Percentiles rank a stretch among this genome's conserved stretches.
phyloP scores from a whole-genome alignment of 2,797 vertebrate species.

The Menidia menidia region DNA sequence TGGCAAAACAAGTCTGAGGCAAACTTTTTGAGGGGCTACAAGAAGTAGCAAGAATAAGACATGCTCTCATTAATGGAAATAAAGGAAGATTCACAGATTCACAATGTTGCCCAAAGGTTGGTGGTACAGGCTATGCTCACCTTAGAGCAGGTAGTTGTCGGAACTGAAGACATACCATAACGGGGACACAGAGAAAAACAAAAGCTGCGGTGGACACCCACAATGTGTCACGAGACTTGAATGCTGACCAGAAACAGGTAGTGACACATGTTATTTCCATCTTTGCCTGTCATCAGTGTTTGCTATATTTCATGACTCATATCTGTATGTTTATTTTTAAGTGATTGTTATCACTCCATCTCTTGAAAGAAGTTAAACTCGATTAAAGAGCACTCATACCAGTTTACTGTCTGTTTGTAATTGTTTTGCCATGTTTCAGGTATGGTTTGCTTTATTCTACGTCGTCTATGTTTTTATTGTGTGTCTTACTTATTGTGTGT shows the following conservation, averaged over 20 bases:
- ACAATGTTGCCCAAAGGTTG: background rate
- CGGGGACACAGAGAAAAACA: background rate
- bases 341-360: background rate
- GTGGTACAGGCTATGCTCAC: background rate
- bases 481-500: too few species aligned
- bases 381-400: background rate
- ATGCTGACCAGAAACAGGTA: too few species aligned
- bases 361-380: background rate
- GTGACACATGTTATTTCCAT: too few species aligned
- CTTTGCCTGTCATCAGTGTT: too few species aligned
- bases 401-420: too few species aligned
- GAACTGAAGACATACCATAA: background rate
- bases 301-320: too few species aligned
- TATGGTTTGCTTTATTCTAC: too few species aligned
- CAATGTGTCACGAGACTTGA: too few species aligned
- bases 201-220: background rate
- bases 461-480: too few species aligned
- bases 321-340: too few species aligned
- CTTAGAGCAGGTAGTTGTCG: background rate
- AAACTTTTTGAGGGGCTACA: background rate
- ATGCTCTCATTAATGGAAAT: background rate
- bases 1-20: background rate
- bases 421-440: background rate
- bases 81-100: background rate
- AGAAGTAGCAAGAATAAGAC: background rate